Percentiles rank a stretch among this genome's conserved stretches.
Conservation (phyloP, 2,888 invertebrate species). For the Harmothoe impar region DNA sequence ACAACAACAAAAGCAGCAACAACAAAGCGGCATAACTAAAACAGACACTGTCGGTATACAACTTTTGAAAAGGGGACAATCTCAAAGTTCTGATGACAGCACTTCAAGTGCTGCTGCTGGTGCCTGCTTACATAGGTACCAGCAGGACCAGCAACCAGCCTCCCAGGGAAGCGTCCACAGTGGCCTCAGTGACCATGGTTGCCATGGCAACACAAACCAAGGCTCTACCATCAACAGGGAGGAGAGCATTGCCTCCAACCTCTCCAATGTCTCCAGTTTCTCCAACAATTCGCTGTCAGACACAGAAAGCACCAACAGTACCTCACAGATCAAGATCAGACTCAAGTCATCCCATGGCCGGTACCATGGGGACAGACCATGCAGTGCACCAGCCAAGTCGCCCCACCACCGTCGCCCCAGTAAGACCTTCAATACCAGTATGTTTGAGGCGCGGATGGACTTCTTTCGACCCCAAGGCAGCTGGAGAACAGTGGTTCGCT, state of each 20-base stretch:
- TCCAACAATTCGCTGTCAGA: constrained; percentile 60
- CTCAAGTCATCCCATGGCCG: constrained; percentile 33
- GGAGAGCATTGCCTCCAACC: constrained; percentile 64
- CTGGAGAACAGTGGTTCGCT: constrained; percentile 76
- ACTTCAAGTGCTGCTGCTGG: not conserved
- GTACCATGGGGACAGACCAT: not conserved
- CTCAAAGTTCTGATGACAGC: no score
- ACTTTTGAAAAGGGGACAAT: no score
- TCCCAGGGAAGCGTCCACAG: not conserved
- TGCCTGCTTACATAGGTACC: not conserved
- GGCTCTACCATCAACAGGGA: not conserved
- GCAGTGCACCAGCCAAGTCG: constrained; percentile 9
- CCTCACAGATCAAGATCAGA: constrained; percentile 59
- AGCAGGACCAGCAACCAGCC: not conserved
- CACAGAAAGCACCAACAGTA: constrained; percentile 51
- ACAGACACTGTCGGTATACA: not conserved
- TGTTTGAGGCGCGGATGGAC: constrained; percentile 72
- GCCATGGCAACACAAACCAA: not conserved
- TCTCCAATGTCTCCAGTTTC: constrained; percentile 61
- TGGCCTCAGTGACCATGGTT: not conserved
- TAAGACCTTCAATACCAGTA: not conserved
- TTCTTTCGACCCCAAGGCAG: constrained; percentile 77
- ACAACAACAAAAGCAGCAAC: not conserved
- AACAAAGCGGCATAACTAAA: not conserved
- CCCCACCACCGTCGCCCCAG: not conserved